phyloP scores from a whole-genome alignment of 2,888 invertebrate genomes.

The Coecobrya sp. region DNA sequence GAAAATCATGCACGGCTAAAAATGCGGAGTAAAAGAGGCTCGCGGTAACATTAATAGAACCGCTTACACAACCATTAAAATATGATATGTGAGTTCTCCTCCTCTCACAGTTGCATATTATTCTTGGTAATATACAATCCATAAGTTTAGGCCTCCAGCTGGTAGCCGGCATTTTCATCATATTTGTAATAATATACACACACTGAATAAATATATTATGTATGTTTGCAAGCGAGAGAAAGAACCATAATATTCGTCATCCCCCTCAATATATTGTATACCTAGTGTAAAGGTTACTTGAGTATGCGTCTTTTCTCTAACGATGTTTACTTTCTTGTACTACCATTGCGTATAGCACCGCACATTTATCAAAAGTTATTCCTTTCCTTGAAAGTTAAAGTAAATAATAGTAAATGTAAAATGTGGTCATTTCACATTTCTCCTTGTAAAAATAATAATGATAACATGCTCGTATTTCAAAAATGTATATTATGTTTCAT shows the following conservation, averaged over 20 bases:
- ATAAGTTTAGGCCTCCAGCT: constrained; percentile 60
- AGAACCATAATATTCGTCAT: neutral
- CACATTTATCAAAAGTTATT: neutral
- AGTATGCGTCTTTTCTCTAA: constrained; percentile 66
- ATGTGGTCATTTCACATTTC: neutral
- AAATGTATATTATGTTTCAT: constrained; percentile 71
- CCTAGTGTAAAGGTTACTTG: neutral
- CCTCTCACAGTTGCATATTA: neutral
- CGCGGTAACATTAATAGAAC: neutral
- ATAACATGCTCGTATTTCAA: constrained; percentile 54
- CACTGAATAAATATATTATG: constrained; percentile 19
- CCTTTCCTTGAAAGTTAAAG: neutral
- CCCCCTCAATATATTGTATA: neutral
- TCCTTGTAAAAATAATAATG: neutral
- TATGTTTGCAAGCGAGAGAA: neutral
- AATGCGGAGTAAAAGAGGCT: neutral
- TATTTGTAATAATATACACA: constrained; percentile 38
- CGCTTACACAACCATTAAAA: constrained; percentile 25
- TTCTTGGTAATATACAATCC: neutral
- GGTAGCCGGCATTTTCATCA: constrained; percentile 68
- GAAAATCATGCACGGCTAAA: neutral
- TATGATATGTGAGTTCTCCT: constrained; percentile 43
- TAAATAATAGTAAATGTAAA: neutral
- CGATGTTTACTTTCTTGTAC: constrained; percentile 51
- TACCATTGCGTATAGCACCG: too few species aligned